Evolutionary conservation across 2,888 invertebrate species (phyloP).

Genomic region (Tridacna gigas): DNA sequence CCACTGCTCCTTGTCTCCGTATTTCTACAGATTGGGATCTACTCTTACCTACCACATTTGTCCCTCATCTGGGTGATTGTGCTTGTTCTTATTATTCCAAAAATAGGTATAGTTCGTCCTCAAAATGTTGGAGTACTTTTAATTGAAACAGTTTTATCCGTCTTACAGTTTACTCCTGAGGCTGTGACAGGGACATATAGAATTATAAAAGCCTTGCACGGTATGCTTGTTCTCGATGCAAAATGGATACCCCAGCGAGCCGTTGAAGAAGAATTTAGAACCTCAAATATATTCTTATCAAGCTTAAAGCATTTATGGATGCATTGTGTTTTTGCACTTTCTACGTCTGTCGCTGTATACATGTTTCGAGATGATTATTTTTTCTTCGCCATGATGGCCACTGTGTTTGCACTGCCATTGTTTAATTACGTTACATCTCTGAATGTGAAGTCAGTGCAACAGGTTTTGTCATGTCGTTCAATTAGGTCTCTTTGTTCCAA

Average conservation of each 20-base stretch:
- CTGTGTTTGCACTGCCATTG: constrained; percentile 73
- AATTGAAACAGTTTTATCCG: constrained; percentile 75
- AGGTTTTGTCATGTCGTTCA: background rate
- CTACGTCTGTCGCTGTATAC: constrained; percentile 62
- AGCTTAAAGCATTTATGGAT: constrained; percentile 78
- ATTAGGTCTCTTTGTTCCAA: no score
- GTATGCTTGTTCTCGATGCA: constrained; percentile 71
- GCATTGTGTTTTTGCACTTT: constrained; percentile 70
- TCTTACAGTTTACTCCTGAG: constrained; percentile 80
- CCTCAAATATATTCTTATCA: constrained; percentile 75
- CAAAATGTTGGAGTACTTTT: constrained; percentile 72
- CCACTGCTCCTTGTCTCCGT: constrained; percentile 74
- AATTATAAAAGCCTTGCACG: constrained; percentile 72
- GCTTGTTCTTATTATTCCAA: constrained; percentile 75
- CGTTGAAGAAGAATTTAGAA: constrained; percentile 77
- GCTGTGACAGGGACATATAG: constrained; percentile 78
- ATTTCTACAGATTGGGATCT: constrained; percentile 71
- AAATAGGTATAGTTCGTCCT: constrained; percentile 73
- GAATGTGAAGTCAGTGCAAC: constrained; percentile 7
- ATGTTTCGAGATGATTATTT: constrained; percentile 53
- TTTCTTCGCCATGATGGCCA: constrained; percentile 64
- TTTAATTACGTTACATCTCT: constrained; percentile 76
- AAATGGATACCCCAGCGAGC: constrained; percentile 80
- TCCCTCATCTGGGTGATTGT: constrained; percentile 75
- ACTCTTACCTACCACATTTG: constrained; percentile 68